These are phyloP conservation scores for Drosophila neotestacea DNA, from an alignment of 2,888 invertebrate species.

Conservation along the genomic window DNA sequence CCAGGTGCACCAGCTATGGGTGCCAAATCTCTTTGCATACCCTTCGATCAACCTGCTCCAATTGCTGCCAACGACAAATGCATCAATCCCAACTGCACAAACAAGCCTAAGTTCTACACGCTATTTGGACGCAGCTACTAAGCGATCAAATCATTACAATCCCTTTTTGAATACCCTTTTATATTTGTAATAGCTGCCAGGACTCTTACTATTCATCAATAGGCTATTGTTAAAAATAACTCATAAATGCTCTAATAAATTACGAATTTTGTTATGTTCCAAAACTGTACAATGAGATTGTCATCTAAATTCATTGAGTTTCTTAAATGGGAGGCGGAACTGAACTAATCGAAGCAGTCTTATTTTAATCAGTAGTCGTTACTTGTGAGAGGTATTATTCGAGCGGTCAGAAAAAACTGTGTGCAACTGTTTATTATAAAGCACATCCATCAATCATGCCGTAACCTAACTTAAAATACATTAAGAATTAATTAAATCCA, in stretches of 20 bases:
- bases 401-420: too few species aligned
- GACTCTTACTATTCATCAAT: slow-evolving; percentile 26
- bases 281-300: slow-evolving; percentile 11
- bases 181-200: slow-evolving; percentile 21
- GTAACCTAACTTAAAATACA: too few species aligned
- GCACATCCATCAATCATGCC: too few species aligned
- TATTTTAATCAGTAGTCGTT: too few species aligned
- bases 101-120: slow-evolving; percentile 93
- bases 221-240: slow-evolving; percentile 34
- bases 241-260: slow-evolving; percentile 17
- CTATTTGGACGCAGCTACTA: slow-evolving; percentile 99
- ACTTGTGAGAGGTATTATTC: too few species aligned
- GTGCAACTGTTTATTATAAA: too few species aligned
- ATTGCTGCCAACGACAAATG: slow-evolving; percentile 90
- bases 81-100: slow-evolving; percentile 93
- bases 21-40: slow-evolving; percentile 99
- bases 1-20: slow-evolving; percentile 98
- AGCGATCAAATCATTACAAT: slow-evolving; percentile 48
- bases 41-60: slow-evolving; percentile 93
- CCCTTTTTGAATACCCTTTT: slow-evolving; percentile 14
- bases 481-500: too few species aligned
- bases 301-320: background rate
- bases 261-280: slow-evolving; percentile 23
- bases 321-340: background rate
- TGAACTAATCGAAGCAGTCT: background rate